A percentile compares a stretch with the other conserved stretches of the same genome.
Evolutionary conservation across 1,140 invertebrate species (phyloP).

Genomic region (Anoplophora glabripennis): DNA sequence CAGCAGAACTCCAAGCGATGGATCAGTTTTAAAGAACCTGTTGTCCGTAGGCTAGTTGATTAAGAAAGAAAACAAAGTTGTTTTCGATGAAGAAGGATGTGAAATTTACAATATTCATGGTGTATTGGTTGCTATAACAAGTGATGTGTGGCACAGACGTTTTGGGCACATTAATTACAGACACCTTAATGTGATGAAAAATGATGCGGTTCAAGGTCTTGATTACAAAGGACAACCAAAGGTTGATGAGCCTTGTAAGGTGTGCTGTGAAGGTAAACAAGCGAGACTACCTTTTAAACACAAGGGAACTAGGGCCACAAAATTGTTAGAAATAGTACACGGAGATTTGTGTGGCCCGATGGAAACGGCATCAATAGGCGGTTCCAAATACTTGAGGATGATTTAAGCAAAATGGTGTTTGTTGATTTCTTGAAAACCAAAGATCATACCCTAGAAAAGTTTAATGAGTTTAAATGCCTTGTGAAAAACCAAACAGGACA

Average conservation of each 20-base stretch:
- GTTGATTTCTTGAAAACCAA: slow-evolving; percentile 7
- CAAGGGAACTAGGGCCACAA: slow-evolving; percentile 23
- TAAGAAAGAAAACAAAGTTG: too few species aligned
- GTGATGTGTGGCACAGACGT: slow-evolving; percentile 29
- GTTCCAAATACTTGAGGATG: slow-evolving; percentile 2
- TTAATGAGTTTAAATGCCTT: slow-evolving; percentile 9
- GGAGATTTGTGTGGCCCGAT: slow-evolving; percentile 20
- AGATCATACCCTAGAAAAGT: slow-evolving; percentile 5
- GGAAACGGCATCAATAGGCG: slow-evolving; percentile 14
- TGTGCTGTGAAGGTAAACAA: slow-evolving; percentile 44
- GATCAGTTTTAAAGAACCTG: too few species aligned
- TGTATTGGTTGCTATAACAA: slow-evolving; percentile 16
- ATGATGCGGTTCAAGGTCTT: slow-evolving; percentile 13
- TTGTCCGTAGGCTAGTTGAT: too few species aligned
- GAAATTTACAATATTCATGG: too few species aligned
- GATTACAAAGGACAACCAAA: slow-evolving; percentile 11
- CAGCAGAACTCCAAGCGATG: too few species aligned
- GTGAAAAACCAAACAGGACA: slow-evolving; percentile 18
- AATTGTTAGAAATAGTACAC: slow-evolving; percentile 26
- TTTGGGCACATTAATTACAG: slow-evolving; percentile 38
- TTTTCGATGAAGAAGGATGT: too few species aligned
- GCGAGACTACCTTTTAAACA: slow-evolving; percentile 35
- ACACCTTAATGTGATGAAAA: slow-evolving; percentile 25
- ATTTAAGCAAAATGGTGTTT: slow-evolving; percentile 11
- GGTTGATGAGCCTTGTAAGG: slow-evolving; percentile 21